Evolutionary conservation across 2,113 vertebrate genomes (phyloP), one percentile per base, ranked within the genome.

Genomic region (Lepidiolamprologus cunningtoni): DNA sequence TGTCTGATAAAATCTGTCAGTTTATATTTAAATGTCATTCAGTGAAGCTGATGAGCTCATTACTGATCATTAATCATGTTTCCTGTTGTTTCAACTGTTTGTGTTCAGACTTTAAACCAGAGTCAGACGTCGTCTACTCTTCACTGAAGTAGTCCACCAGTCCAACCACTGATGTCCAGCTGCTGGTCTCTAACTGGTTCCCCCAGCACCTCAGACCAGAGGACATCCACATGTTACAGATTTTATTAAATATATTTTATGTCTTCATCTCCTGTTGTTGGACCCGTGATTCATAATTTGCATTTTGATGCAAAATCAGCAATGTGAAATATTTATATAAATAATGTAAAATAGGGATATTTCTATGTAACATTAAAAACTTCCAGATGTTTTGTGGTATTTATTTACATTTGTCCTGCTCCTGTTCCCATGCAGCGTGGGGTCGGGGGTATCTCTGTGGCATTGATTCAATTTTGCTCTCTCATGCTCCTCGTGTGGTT

Each of bases 11-110:
- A 40, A 40, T 40, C 35, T 68, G 35, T 23, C 35, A 21, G 8
- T 73, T 45, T 73, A 23, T 0, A 42, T 45, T 17, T 42, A 23
- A 42, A 42, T 71, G 2, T 68, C 63, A 37, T 68, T 68, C 11
- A 42, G 2, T 45, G 68, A 42, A 0, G 7, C 63, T 0, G 63
- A 68, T 40, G 63, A 68, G 19, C 35, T 68, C 0, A 4, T 68
- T 68, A 3, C 35, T 40, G 35, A 68, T 40, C 31, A 66, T 66
- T 66, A 35, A 17, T 17, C 37, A 0, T 73, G 37, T 73, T 73
- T 73, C 13, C 68, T 45, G 68, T 45, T 73, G 68, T 73, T 23
- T 45, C 8, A 45, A 26, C 37, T 73, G 66, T 1, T 10, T 73
- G 66, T 0, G 37, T 16, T 45, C 66, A 63, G 31, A 63, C 31